Evolutionary conservation across 2,888 invertebrate species (phyloP).

Genomic region (Villa cingulata): DNA sequence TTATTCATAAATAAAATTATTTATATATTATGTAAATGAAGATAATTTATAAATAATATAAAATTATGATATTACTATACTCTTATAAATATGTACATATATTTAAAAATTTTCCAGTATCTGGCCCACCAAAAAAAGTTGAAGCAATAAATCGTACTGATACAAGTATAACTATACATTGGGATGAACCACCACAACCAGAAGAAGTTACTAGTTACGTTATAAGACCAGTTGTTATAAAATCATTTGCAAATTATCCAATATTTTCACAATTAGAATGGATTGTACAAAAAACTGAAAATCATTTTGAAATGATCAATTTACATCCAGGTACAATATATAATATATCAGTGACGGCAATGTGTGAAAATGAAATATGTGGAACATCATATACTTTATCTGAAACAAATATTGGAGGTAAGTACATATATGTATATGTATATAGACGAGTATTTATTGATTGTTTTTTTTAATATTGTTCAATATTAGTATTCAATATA

Average conservation of each 20-base stretch:
- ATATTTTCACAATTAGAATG: slow-evolving; percentile 41
- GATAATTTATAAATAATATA: no score
- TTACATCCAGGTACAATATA: slow-evolving; percentile 64
- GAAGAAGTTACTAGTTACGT: slow-evolving; percentile 43
- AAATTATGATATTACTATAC: no score
- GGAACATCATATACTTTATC: slow-evolving; percentile 41
- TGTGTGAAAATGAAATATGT: slow-evolving; percentile 45
- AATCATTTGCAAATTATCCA: slow-evolving; percentile 43
- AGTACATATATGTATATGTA: no score
- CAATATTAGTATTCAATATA: no score
- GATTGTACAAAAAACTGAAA: slow-evolving; percentile 45
- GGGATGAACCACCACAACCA: slow-evolving; percentile 44
- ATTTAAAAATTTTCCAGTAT: slow-evolving; percentile 35
- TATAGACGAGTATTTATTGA: no score
- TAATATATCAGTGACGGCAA: slow-evolving; percentile 56
- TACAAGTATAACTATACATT: slow-evolving; percentile 45
- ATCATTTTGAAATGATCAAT: slow-evolving; percentile 44
- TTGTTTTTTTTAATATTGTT: no score
- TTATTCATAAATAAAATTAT: no score
- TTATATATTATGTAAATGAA: no score
- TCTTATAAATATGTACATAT: no score
- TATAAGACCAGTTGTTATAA: slow-evolving; percentile 41
- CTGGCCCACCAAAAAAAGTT: slow-evolving; percentile 55
- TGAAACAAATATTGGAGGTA: slow-evolving; percentile 54
- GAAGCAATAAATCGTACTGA: slow-evolving; percentile 46